phyloP scores from a whole-genome alignment of 1,140 invertebrate species.

The Cotesia typhae region DNA sequence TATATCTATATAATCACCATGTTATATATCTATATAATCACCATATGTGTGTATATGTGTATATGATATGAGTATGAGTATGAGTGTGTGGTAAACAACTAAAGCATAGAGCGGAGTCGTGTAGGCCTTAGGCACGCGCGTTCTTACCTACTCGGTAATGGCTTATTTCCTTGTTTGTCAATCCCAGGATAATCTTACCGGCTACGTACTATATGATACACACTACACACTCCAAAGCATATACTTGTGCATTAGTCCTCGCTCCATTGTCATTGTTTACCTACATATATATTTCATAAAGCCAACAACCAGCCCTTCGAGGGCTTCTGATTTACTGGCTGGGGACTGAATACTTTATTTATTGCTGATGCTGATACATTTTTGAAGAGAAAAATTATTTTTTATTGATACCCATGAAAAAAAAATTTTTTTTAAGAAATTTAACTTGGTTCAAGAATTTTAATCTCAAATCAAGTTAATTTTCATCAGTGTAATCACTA shows the following conservation, averaged over 20 bases:
- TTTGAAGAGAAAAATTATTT: too few species aligned
- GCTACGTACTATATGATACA: not conserved
- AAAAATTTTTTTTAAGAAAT: too few species aligned
- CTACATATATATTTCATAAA: constrained; percentile 41
- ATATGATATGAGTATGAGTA: not conserved
- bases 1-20: too few species aligned
- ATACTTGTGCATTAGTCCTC: constrained; percentile 14
- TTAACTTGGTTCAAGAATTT: too few species aligned
- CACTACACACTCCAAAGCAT: not conserved
- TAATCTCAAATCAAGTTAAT: too few species aligned
- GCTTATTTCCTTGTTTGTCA: constrained; percentile 49
- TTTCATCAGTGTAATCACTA: too few species aligned
- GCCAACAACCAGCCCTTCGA: not conserved
- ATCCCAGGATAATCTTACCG: constrained; percentile 39
- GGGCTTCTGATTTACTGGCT: not conserved
- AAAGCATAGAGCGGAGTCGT: not conserved
- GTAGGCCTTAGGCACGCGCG: constrained; percentile 32
- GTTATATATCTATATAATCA: too few species aligned
- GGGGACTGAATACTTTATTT: not conserved
- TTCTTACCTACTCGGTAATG: constrained; percentile 43
- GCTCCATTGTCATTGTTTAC: constrained; percentile 44
- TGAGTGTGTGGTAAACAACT: too few species aligned
- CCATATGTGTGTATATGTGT: not conserved
- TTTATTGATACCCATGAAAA: too few species aligned
- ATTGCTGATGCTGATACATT: not conserved